Evolutionary conservation across 2,888 invertebrate species (phyloP).

Genomic region (Caenorhabditis drosophilae): DNA sequence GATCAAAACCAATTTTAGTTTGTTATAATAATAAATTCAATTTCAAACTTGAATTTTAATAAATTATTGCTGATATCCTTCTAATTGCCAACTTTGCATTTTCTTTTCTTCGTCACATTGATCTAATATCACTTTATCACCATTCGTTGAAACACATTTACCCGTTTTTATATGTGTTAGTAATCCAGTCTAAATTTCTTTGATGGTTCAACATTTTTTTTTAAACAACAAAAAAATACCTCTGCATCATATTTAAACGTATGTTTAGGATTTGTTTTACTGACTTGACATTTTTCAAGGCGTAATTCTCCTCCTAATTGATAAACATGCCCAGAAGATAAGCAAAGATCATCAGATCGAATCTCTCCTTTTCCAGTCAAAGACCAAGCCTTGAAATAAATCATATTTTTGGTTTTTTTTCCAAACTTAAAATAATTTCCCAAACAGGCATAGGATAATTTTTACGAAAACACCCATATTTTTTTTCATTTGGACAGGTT

Average conservation of each 20-base stretch:
- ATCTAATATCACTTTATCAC: constrained; percentile 20
- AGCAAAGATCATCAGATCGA: constrained; percentile 66
- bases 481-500: too few relatives aligned
- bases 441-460: too few relatives aligned
- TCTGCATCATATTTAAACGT: constrained; percentile 50
- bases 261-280: constrained; percentile 51
- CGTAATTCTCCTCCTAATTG: constrained; percentile 36
- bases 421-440: too few relatives aligned
- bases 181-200: constrained; percentile 14
- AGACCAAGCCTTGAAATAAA: constrained; percentile 63
- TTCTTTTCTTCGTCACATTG: constrained; percentile 18
- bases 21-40: too few relatives aligned
- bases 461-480: too few relatives aligned
- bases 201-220: too few relatives aligned
- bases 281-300: constrained; percentile 55
- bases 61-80: constrained; percentile 22
- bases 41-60: too few relatives aligned
- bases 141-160: constrained; percentile 28
- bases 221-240: constrained; percentile 9
- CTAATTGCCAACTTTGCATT: constrained; percentile 34
- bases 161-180: constrained; percentile 30
- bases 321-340: constrained; percentile 48
- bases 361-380: constrained; percentile 64
- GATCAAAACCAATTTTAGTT: too few relatives aligned
- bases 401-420: constrained; percentile 2